These are phyloP conservation scores for Elephantulus edwardii DNA, from an alignment of 2,113 vertebrate species.

Conservation along the genomic window DNA sequence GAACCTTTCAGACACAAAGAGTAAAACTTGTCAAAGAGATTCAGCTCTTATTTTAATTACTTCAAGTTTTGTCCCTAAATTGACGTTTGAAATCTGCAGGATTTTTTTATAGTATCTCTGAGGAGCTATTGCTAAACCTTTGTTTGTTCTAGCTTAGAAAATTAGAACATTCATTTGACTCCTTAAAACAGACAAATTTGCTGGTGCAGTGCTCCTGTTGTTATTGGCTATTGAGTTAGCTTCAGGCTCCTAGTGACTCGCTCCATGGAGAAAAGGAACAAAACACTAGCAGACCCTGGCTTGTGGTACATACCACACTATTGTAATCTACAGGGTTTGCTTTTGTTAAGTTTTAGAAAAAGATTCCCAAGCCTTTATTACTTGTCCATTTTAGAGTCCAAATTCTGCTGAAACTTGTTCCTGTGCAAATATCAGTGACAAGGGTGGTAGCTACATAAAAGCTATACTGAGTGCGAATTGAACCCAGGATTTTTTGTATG, in stretches of 20 bases:
- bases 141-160: background rate
- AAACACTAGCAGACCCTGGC: too few species aligned
- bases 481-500: background rate
- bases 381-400: background rate
- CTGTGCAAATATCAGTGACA: background rate
- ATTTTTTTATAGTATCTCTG: background rate
- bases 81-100: slow-evolving; percentile 28
- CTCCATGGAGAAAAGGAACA: background rate
- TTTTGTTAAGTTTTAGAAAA: background rate
- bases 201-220: background rate
- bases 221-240: background rate
- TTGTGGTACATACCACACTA: too few species aligned
- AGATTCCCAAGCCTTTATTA: background rate
- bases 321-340: too few species aligned
- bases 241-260: background rate
- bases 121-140: background rate
- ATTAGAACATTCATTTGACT: background rate
- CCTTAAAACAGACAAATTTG: background rate
- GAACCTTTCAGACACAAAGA: slow-evolving; percentile 52
- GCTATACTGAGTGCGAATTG: background rate
- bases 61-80: slow-evolving; percentile 34
- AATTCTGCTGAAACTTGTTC: background rate
- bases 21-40: slow-evolving; percentile 51
- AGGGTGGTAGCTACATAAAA: background rate
- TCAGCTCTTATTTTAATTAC: slow-evolving; percentile 59